Conservation (phyloP, 1,140 invertebrate species). For the Leptopilina clavipes region DNA sequence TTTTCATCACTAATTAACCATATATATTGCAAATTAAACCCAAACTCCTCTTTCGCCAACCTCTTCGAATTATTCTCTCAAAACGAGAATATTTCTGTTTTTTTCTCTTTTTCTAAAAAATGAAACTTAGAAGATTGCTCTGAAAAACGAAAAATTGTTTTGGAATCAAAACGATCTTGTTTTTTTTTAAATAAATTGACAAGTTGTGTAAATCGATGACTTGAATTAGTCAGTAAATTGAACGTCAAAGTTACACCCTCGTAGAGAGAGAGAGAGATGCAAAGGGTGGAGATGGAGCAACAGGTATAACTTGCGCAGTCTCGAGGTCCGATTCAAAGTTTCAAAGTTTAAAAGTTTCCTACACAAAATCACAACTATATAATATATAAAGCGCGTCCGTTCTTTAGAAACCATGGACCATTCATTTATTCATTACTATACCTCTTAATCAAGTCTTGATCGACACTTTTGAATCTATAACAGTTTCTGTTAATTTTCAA, state of each 20-base stretch:
- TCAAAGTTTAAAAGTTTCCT: conserved; percentile 21
- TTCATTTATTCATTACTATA: not conserved
- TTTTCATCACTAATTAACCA: too few relatives aligned
- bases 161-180: too few relatives aligned
- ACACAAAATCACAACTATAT: not conserved
- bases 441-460: not conserved
- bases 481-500: not conserved
- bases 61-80: too few relatives aligned
- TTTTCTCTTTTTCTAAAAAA: too few relatives aligned
- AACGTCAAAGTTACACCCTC: conserved; percentile 23
- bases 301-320: not conserved
- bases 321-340: conserved; percentile 6
- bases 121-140: too few relatives aligned
- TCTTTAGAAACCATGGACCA: conserved; percentile 6
- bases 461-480: not conserved
- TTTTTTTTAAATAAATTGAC: not conserved
- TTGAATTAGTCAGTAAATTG: conserved; percentile 1
- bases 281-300: not conserved
- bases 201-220: not conserved
- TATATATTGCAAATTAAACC: too few relatives aligned
- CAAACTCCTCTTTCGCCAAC: too few relatives aligned
- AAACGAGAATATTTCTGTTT: too few relatives aligned
- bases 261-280: not conserved
- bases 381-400: not conserved
- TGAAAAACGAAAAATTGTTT: too few relatives aligned